Evolutionary conservation across 1,140 invertebrate genomes (phyloP).

Genomic region (Wiebesia pumilae): DNA sequence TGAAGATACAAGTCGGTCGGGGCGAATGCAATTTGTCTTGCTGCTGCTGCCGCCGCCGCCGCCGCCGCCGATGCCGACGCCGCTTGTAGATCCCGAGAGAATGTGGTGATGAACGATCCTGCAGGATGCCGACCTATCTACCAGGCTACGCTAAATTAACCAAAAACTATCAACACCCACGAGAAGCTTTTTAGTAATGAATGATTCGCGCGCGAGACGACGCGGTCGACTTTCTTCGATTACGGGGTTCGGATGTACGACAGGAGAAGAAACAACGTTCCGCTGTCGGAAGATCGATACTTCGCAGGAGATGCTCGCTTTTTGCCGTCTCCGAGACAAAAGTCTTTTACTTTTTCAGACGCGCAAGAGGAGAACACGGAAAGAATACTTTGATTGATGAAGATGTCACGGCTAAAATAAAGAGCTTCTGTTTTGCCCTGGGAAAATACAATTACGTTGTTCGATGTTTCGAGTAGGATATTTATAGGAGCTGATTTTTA

Average conservation of each 20-base stretch:
- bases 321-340: neutral
- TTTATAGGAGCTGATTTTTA: neutral
- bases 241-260: neutral
- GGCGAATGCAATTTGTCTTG: constrained; percentile 62
- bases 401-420: constrained; percentile 16
- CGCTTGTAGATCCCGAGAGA: constrained; percentile 54
- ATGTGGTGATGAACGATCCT: constrained; percentile 62
- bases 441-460: constrained; percentile 3
- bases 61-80: constrained; percentile 10
- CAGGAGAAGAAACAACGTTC: neutral
- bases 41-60: constrained; percentile 36
- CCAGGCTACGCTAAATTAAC: constrained; percentile 62
- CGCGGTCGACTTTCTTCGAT: constrained; percentile 8
- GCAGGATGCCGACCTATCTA: constrained; percentile 52
- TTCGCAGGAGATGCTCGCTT: neutral
- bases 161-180: constrained; percentile 64
- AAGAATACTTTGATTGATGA: neutral
- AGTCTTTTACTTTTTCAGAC: neutral
- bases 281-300: neutral
- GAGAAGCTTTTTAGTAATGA: constrained; percentile 49
- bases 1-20: constrained; percentile 57
- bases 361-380: neutral
- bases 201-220: constrained; percentile 30
- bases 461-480: neutral
- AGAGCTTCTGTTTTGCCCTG: neutral